Conservation (phyloP, 2,797 vertebrate genomes). For the Calcarius lapponicus region DNA sequence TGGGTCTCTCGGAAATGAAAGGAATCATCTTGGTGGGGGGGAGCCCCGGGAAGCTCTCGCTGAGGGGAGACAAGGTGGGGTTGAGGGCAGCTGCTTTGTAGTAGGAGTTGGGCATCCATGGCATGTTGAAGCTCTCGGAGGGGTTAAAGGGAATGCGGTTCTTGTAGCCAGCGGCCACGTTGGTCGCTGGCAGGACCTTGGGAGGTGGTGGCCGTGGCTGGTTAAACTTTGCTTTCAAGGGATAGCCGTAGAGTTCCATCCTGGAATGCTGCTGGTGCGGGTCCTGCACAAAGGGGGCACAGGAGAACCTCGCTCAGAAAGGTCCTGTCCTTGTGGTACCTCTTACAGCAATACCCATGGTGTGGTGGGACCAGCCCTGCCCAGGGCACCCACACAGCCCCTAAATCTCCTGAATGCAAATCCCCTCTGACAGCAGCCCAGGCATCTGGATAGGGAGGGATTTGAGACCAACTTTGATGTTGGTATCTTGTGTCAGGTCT, state of each 20-base stretch:
- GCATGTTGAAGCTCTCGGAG: conserved; percentile 76
- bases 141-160: conserved; percentile 75
- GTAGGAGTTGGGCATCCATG: conserved; percentile 85
- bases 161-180: conserved; percentile 84
- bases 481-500: background rate
- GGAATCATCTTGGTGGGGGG: conserved; percentile 80
- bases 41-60: conserved; percentile 75
- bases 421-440: background rate
- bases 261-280: background rate
- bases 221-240: conserved; percentile 79
- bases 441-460: background rate
- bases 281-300: conserved; percentile 37
- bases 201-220: conserved; percentile 79
- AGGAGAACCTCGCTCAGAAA: background rate
- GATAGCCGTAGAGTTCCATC: conserved; percentile 88
- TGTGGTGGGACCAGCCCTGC: background rate
- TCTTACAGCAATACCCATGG: background rate
- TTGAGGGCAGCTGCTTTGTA: conserved; percentile 75
- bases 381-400: background rate
- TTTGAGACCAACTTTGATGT: background rate
- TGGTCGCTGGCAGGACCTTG: conserved; percentile 88
- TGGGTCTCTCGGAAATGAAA: conserved; percentile 84
- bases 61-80: conserved; percentile 74
- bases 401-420: background rate
- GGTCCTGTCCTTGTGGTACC: background rate